Evolutionary conservation across 2,888 invertebrate species (phyloP).

Genomic region (Drosophila pegasa): DNA sequence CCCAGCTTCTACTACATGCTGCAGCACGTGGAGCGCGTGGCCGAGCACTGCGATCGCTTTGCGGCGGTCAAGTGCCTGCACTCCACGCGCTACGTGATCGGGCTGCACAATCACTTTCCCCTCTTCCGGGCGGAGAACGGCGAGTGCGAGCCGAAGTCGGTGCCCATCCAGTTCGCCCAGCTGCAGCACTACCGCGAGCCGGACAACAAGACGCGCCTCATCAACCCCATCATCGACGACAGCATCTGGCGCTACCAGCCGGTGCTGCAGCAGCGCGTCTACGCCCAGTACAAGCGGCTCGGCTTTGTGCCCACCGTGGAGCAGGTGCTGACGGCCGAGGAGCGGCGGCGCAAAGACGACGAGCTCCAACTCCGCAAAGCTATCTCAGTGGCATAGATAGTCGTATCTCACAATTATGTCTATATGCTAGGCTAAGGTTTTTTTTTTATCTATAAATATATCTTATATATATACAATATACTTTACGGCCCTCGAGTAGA

Average conservation of each 20-base stretch:
- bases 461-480: neutral
- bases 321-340: conserved; percentile 24
- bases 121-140: conserved; percentile 89
- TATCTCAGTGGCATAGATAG: conserved; percentile 15
- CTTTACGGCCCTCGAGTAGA: neutral
- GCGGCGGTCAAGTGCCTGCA: conserved; percentile 97
- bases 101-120: conserved; percentile 96
- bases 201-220: conserved; percentile 91
- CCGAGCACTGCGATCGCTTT: conserved; percentile 94
- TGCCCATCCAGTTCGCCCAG: conserved; percentile 92
- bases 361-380: conserved; percentile 42
- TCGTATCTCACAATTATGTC: conserved; percentile 4
- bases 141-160: conserved; percentile 92
- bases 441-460: conserved; percentile 2
- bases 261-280: conserved; percentile 87
- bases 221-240: conserved; percentile 92
- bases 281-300: conserved; percentile 85
- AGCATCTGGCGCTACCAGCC: conserved; percentile 94
- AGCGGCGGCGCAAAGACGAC: conserved; percentile 34
- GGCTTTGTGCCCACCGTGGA: conserved; percentile 86
- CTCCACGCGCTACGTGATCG: conserved; percentile 93
- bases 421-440: neutral
- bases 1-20: conserved; percentile 96
- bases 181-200: conserved; percentile 96
- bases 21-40: conserved; percentile 94